Base-by-base conservation (phyloP, 2,113 vertebrate species). In the Odontesthes bonariensis region DNA sequence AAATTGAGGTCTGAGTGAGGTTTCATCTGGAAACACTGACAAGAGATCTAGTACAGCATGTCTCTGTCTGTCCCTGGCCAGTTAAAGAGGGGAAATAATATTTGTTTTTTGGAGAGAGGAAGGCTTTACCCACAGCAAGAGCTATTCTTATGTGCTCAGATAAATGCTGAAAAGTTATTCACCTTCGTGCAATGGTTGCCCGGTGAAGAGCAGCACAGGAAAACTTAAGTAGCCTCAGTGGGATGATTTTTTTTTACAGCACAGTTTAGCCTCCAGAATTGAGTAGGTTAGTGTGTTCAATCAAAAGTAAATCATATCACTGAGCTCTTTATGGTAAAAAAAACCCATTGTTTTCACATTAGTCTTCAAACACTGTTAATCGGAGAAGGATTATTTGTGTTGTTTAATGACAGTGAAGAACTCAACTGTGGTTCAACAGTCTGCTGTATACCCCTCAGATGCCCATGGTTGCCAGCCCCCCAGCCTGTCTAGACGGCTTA, bases 401-500 rank as follows among this genome's bases (percentile, higher is more conserved):
- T 33, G 23, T 77, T 82, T 82, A 88, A 89, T 90, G 82, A 85
- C 72, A 89, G 85, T 87, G 83, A 66, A 62, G 84, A 76, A 62
- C 72, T 83, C 73, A 80, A 80, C 69, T 91, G 89, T 81, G 88
- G 88, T 92, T 91, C 82, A 82, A 86, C 69, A 59, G 65, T 55
- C 64, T 85, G 75, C 76, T 68, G 55, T 77, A 44, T 76, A 76
- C 71, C 65, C 63, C 72, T 83, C 73, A 81, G 82, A 82, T 87
- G 75, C 81, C 85, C 85, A 82, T 63, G 59, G 70, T 75, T 83
- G 72, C 80, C 79, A 77, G 83, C 73, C 74, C 82, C 73, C 62
- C 52, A 53, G 77, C 84, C 76, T 82, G 89, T 93, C 92, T 91
- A 93, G 92, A 91, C 89, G 20, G 51, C 66, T 66, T 90, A 92